Evolutionary conservation across 2,888 invertebrate genomes (phyloP).

Genomic region (Plemyria rubiginata): DNA sequence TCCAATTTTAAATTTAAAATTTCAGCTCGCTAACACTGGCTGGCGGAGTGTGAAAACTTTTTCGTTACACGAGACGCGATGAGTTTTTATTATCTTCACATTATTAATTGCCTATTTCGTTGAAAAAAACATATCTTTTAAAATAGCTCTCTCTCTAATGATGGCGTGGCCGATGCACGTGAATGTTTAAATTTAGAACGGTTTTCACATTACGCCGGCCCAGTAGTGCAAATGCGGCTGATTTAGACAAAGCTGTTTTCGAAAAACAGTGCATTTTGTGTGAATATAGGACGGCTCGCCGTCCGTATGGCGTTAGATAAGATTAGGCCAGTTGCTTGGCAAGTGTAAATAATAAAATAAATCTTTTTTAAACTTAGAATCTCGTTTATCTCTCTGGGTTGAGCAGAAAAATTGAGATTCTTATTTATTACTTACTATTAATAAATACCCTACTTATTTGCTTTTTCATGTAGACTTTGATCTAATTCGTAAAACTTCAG

Average conservation of each 20-base stretch:
- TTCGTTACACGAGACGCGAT: constrained; percentile 43
- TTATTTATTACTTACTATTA: constrained; percentile 48
- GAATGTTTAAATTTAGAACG: constrained; percentile 44
- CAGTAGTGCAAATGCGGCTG: constrained; percentile 48
- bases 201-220: constrained; percentile 50
- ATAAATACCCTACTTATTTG: constrained; percentile 46
- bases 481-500: constrained; percentile 7
- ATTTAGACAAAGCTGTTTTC: constrained; percentile 50
- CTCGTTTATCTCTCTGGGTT: constrained; percentile 44
- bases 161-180: constrained; percentile 41
- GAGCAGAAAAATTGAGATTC: constrained; percentile 53
- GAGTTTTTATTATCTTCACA: constrained; percentile 40
- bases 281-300: constrained; percentile 42
- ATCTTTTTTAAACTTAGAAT: constrained; percentile 48
- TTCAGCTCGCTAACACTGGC: constrained; percentile 61
- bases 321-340: constrained; percentile 43
- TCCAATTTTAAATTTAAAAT: constrained; percentile 70
- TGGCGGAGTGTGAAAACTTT: constrained; percentile 59
- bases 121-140: constrained; percentile 40
- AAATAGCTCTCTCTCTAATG: constrained; percentile 42
- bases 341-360: constrained; percentile 55
- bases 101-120: constrained; percentile 42
- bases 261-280: constrained; percentile 47
- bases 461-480: constrained; percentile 42
- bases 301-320: constrained; percentile 49